These are phyloP conservation scores for Orchesellides sinensis DNA, from an alignment of 2,888 invertebrate genomes.

Conservation along the genomic window DNA sequence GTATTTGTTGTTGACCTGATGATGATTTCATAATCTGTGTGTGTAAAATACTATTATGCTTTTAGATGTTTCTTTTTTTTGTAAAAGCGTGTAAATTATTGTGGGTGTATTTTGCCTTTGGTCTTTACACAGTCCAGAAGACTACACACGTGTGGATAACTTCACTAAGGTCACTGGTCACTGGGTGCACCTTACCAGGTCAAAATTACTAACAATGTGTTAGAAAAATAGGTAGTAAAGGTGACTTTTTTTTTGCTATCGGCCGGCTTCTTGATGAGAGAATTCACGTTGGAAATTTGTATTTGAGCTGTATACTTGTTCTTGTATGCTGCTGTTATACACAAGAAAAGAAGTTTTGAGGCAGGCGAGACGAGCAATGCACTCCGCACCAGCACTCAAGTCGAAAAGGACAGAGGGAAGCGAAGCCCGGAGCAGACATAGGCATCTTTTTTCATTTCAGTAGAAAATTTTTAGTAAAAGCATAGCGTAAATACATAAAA, in stretches of 20 bases:
- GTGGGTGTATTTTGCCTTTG: not conserved
- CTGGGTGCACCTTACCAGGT: slow-evolving; percentile 34
- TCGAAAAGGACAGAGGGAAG: slow-evolving; percentile 68
- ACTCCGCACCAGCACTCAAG: slow-evolving; percentile 67
- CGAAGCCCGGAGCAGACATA: slow-evolving; percentile 68
- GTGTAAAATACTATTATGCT: too few relatives aligned
- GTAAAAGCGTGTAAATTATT: slow-evolving; percentile 7
- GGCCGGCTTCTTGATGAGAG: slow-evolving; percentile 61
- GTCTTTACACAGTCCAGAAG: slow-evolving; percentile 7
- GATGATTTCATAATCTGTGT: too few relatives aligned
- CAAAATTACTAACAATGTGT: slow-evolving; percentile 62
- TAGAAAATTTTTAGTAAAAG: too few relatives aligned
- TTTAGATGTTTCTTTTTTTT: too few relatives aligned
- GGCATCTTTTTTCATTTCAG: slow-evolving; percentile 56
- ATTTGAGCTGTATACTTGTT: not conserved
- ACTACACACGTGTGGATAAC: slow-evolving; percentile 43
- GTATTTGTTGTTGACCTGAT: too few relatives aligned
- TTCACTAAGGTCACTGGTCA: slow-evolving; percentile 57
- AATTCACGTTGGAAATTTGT: slow-evolving; percentile 54
- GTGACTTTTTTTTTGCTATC: slow-evolving; percentile 45
- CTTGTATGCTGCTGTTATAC: slow-evolving; percentile 17
- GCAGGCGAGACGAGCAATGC: slow-evolving; percentile 68
- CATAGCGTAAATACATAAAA: too few relatives aligned
- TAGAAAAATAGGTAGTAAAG: slow-evolving; percentile 38
- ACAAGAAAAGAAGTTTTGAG: slow-evolving; percentile 37